Conservation (phyloP, 1,140 invertebrate species). For the Camponotus vicinus region DNA sequence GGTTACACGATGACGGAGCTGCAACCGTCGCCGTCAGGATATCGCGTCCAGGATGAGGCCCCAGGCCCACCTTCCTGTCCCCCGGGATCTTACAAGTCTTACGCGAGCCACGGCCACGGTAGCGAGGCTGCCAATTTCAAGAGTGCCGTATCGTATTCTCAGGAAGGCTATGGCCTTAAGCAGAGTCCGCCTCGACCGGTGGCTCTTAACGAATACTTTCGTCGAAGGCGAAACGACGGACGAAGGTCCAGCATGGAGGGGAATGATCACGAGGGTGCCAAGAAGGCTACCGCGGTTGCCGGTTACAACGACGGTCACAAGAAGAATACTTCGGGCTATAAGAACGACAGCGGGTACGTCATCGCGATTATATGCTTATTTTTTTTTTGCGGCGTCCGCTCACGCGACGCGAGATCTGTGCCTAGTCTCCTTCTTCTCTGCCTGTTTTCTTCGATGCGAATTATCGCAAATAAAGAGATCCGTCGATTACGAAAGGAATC, state of each 20-base stretch:
- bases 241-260: conserved; percentile 72
- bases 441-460: not conserved
- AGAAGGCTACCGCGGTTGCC: conserved; percentile 78
- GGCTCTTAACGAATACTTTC: conserved; percentile 78
- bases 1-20: conserved; percentile 87
- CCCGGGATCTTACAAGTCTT: conserved; percentile 81
- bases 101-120: conserved; percentile 81
- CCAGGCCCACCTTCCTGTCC: conserved; percentile 80
- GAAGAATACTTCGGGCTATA: conserved; percentile 84
- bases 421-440: not conserved
- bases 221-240: conserved; percentile 75
- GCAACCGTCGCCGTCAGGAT: conserved; percentile 84
- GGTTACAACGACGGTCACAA: conserved; percentile 84
- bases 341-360: conserved; percentile 85
- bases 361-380: conserved; percentile 45
- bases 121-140: conserved; percentile 83
- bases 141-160: conserved; percentile 77
- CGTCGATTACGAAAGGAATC: not conserved
- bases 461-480: not conserved
- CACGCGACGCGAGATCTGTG: not conserved
- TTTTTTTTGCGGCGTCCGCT: not conserved
- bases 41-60: conserved; percentile 85
- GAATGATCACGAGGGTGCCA: conserved; percentile 74
- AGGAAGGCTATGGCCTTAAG: conserved; percentile 81
- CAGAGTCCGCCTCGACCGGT: conserved; percentile 75